A percentile compares a stretch with the other conserved stretches of the same genome.
phyloP scores from a whole-genome alignment of 2,797 vertebrate species.

The Clarias platycephalus region DNA sequence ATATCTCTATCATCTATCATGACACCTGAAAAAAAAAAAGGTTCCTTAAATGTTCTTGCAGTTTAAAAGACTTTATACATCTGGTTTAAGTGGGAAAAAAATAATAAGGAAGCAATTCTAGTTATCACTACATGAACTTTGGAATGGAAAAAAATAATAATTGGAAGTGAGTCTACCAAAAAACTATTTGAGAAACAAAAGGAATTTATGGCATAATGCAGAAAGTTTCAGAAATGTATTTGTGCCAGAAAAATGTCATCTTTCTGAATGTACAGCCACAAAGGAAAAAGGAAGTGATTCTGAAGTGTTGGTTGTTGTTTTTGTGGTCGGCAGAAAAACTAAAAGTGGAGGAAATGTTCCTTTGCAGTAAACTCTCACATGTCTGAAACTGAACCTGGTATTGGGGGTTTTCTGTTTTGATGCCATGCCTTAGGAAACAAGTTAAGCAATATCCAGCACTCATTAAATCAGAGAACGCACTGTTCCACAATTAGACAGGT shows the following conservation, averaged over 20 bases:
- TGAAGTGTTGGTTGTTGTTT: background rate
- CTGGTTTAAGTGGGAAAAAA: background rate
- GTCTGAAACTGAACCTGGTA: background rate
- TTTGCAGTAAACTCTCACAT: background rate
- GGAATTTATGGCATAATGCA: background rate
- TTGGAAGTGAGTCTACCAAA: background rate
- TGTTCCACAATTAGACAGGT: background rate
- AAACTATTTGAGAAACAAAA: no score
- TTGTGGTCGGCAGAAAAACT: background rate
- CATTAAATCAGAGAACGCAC: background rate
- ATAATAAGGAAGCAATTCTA: background rate
- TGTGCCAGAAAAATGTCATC: background rate
- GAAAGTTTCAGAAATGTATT: background rate
- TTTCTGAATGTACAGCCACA: background rate
- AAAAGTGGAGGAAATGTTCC: background rate
- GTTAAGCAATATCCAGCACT: background rate
- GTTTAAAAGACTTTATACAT: background rate
- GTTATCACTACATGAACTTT: background rate
- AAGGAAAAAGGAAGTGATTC: constrained; percentile 19
- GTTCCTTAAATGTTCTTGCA: background rate
- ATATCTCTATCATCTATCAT: background rate
- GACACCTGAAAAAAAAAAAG: background rate
- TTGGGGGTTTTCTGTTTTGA: background rate
- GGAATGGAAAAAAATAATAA: background rate
- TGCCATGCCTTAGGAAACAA: background rate